phyloP scores from a whole-genome alignment of 1,140 invertebrate species.

The Drosophila yakuba region DNA sequence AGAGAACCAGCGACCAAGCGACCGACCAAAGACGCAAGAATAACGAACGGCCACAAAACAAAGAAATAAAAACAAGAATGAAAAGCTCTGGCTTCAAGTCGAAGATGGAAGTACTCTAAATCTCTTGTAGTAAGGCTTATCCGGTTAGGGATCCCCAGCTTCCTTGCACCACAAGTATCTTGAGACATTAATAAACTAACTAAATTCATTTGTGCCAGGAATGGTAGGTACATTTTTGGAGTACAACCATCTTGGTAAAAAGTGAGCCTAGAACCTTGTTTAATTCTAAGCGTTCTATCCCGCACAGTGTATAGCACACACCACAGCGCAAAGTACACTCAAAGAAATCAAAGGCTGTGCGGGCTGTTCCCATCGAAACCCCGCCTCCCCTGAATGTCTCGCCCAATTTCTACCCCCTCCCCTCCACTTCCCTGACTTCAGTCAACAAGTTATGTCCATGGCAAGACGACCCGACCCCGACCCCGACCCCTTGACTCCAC shows the following conservation, averaged over 20 bases:
- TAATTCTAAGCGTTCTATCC: neutral
- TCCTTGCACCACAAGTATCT: no score
- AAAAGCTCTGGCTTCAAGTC: conserved; percentile 33
- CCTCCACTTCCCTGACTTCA: conserved; percentile 7
- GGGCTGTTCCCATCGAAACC: conserved; percentile 46
- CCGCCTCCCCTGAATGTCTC: conserved; percentile 11
- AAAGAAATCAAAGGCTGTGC: conserved; percentile 63
- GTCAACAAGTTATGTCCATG: conserved; percentile 67
- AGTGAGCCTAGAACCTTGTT: neutral
- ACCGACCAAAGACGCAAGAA: conserved; percentile 57
- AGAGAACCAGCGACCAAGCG: conserved; percentile 47
- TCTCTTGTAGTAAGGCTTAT: neutral
- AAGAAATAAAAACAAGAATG: conserved; percentile 33
- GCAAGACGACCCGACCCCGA: conserved; percentile 40
- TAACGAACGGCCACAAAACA: conserved; percentile 35
- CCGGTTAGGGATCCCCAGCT: neutral
- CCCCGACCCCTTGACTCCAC: conserved; percentile 46
- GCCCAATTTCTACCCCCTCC: neutral
- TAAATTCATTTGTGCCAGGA: no score
- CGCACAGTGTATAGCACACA: conserved; percentile 1
- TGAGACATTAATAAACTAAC: no score
- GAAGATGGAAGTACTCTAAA: conserved; percentile 28
- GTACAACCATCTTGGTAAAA: no score
- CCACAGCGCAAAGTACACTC: conserved; percentile 54
- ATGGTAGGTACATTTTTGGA: neutral